Percentiles rank a stretch among this genome's conserved stretches.
These are phyloP conservation scores for Calliphora vicina DNA, from an alignment of 1,140 invertebrate genomes.

Conservation along the genomic window DNA sequence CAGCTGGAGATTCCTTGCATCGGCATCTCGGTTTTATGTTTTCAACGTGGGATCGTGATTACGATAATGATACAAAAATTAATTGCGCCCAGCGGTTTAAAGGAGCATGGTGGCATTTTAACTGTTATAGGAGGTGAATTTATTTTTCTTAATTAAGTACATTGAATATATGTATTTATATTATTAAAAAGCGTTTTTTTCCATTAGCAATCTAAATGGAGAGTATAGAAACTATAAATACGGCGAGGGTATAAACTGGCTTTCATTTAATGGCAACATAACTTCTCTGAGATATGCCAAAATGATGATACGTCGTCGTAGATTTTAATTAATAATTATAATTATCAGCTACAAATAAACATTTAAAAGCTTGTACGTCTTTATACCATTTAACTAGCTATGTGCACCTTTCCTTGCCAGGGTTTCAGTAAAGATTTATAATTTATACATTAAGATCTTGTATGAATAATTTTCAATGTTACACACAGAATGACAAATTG, in stretches of 20 bases:
- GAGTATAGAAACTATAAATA: neutral
- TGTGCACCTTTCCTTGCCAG: too few relatives aligned
- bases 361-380: too few relatives aligned
- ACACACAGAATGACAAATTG: too few relatives aligned
- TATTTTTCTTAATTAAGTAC: too few relatives aligned
- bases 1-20: slow-evolving; percentile 71
- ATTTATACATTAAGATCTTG: too few relatives aligned
- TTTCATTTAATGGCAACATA: neutral
- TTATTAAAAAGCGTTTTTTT: neutral
- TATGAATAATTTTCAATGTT: too few relatives aligned
- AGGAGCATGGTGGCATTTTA: slow-evolving; percentile 74
- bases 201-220: neutral
- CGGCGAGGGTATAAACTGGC: neutral
- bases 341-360: too few relatives aligned
- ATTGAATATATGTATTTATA: neutral
- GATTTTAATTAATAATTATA: neutral
- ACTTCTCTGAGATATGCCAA: neutral
- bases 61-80: slow-evolving; percentile 72
- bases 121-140: slow-evolving; percentile 53
- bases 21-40: slow-evolving; percentile 75
- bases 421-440: too few relatives aligned
- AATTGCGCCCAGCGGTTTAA: slow-evolving; percentile 73
- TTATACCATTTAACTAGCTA: too few relatives aligned
- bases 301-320: slow-evolving; percentile 16
- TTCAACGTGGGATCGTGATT: slow-evolving; percentile 74